A percentile compares a stretch with the other conserved stretches of the same genome.
These are phyloP conservation scores for Drosophila repletoides DNA, from an alignment of 1,140 invertebrate genomes.

Conservation along the genomic window DNA sequence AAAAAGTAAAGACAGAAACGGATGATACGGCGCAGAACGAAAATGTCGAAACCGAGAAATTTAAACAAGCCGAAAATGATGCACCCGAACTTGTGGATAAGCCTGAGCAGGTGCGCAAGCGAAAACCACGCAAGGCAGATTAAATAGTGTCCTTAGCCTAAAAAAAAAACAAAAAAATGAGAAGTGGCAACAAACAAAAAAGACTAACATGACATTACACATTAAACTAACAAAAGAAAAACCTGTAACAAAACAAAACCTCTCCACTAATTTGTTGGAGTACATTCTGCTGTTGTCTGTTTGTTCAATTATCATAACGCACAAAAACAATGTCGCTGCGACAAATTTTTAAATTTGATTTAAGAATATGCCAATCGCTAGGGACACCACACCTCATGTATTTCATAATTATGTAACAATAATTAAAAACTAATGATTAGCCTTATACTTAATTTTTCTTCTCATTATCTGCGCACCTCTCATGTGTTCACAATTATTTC, in stretches of 20 bases:
- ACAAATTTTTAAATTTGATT: constrained; percentile 8
- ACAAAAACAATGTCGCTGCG: constrained; percentile 18
- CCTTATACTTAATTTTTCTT: constrained; percentile 36
- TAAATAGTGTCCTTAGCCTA: constrained; percentile 63
- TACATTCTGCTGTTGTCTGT: constrained; percentile 16
- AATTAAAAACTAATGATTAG: constrained; percentile 57
- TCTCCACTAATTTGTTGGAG: constrained; percentile 5
- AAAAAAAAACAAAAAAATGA: constrained; percentile 13
- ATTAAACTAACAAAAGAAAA: background rate
- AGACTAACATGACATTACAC: constrained; percentile 62
- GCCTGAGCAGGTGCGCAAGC: constrained; percentile 84
- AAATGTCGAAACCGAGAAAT: constrained; percentile 26
- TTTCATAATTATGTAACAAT: constrained; percentile 68
- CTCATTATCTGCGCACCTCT: background rate
- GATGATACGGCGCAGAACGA: constrained; percentile 32
- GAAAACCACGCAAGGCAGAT: constrained; percentile 86
- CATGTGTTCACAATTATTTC: constrained; percentile 34
- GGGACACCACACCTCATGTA: constrained; percentile 58
- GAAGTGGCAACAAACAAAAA: constrained; percentile 60
- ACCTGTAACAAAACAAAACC: background rate
- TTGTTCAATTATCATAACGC: constrained; percentile 22
- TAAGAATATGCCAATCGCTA: constrained; percentile 19
- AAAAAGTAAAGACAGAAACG: constrained; percentile 19
- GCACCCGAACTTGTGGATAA: constrained; percentile 46
- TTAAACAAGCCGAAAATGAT: constrained; percentile 35